Evolutionary conservation across 1,140 invertebrate species (phyloP), one percentile per base, ranked within the genome.

Genomic region (Lepidurus apus): DNA sequence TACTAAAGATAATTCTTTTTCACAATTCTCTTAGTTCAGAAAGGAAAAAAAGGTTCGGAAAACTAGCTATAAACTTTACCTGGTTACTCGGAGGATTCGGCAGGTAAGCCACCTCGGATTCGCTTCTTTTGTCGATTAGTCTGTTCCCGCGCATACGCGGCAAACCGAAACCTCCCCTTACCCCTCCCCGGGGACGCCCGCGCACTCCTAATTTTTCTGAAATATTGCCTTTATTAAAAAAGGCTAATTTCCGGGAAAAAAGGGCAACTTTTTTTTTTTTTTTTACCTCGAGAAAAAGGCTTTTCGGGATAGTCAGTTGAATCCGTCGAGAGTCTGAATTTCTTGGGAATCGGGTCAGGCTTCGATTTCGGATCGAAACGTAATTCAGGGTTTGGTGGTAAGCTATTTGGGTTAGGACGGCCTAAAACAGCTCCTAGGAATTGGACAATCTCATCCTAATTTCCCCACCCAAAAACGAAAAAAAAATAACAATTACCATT

Each of bases 391-490:
- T 21, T 65, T 7, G 17, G 53, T 8, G 21, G 53, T 21, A 65
- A n/a, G 21, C 13, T 65, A 65, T n/a, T 7, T 0, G 53, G 53
- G 4, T 65, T 65, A 65, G 53, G 53, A 13, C 53, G 53, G 21
- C 17, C 53, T 65, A 65, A 65, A 65, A 65, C 21, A 17, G 53
- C 53, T 11, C 53, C 53, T 21, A 65, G 53, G 21, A 65, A 65
- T 21, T 65, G 53, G 17, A 65, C 53, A 17, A 65, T 65, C 53
- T 65, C 53, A 21, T 65, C 53, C 53, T 65, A 65, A 65, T n/a
- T 9, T 7, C 53, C 53, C 7, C 53, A 65, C 13, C 17, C 9
- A 65, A 65, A 65, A 21, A 11, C 17, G 13, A 1, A 65, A 17
- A 65, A 65, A 47, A 47, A 47, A 47, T 26, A 26, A 26, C 26